Base-by-base conservation (phyloP, 2,797 vertebrate species). In the Sylvia borin region DNA sequence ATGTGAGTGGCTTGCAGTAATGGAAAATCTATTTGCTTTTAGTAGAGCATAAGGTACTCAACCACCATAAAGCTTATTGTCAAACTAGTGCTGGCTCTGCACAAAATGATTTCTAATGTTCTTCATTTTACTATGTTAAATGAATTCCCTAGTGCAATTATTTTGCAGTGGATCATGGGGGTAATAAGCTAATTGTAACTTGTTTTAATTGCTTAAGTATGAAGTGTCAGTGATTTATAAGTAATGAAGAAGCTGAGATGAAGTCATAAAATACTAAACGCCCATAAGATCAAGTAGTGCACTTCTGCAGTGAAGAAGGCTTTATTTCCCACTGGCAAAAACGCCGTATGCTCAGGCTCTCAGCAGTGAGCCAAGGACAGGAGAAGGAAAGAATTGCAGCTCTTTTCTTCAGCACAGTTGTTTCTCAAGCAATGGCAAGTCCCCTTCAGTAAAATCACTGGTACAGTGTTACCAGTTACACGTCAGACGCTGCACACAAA, bases 1-100 rank as follows among this genome's bases (percentile, higher is more conserved):
- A 96, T 68, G 58, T 47, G 67, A 97, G 73, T 94, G 91, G 82
- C 90, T 97, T 92, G 71, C 85, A 97, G 85, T 97, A 98, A 97
- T 96, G 90, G 88, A 95, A 97, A 98, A 97, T 96, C 85, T 95
- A 97, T 96, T 97, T 97, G 85, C 77, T 92, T 98, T 98, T 96
- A 97, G 94, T 95, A 93, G 22, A 53, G 84, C 57, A 92, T 86
- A 96, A 97, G 89, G 78, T 96, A 97, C 95, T 97, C 85, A 96
- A 88, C 95, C 83, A 92, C 64, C 90, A 93, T 96, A 97, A 97
- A 97, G 94, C 67, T 88, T 96, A 97, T 95, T 96, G 95, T 97
- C 94, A 96, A 90, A 97, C 61, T 95, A 90, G 60, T 90, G 91
- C 96, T 97, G 88, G 60, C 83, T 97, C 76, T 79, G 92, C 89